phyloP scores from a whole-genome alignment of 2,113 vertebrate genomes.

The Misgurnus mizolepis region DNA sequence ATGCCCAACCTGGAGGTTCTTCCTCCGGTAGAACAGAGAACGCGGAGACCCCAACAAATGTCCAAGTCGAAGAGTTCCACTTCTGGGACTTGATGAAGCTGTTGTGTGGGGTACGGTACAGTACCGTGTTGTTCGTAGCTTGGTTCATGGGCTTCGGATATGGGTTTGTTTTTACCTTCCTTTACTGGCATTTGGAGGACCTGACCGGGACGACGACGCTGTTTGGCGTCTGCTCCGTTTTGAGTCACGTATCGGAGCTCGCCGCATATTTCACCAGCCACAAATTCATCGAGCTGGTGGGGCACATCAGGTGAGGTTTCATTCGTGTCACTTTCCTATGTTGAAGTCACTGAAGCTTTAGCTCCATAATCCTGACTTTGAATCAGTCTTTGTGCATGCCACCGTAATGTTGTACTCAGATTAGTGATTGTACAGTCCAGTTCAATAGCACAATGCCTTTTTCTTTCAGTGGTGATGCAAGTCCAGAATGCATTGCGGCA shows the following conservation, averaged over 20 bases:
- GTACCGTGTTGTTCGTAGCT: constrained; percentile 91
- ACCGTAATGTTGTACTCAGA: not conserved
- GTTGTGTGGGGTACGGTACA: constrained; percentile 91
- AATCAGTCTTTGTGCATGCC: not conserved
- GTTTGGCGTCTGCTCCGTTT: constrained; percentile 93
- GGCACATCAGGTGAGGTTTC: constrained; percentile 88
- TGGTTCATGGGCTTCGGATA: constrained; percentile 99
- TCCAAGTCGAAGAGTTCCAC: constrained; percentile 69
- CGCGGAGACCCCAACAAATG: constrained; percentile 40
- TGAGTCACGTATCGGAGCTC: constrained; percentile 92
- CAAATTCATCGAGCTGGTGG: constrained; percentile 93
- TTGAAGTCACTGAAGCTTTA: no score
- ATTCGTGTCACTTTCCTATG: not conserved
- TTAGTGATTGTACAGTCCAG: not conserved
- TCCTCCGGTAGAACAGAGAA: constrained; percentile 56
- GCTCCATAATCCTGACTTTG: not conserved
- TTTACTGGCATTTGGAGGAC: constrained; percentile 96
- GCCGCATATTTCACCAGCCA: constrained; percentile 96
- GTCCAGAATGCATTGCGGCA: constrained; percentile 1
- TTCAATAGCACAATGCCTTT: constrained; percentile 2
- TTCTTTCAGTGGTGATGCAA: not conserved
- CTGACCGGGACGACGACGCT: constrained; percentile 90
- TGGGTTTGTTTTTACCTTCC: constrained; percentile 96
- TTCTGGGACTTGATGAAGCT: constrained; percentile 86
- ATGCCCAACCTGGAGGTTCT: constrained; percentile 59